phyloP scores from a whole-genome alignment of 2,888 invertebrate species.

The Drosophila trichaetosa region DNA sequence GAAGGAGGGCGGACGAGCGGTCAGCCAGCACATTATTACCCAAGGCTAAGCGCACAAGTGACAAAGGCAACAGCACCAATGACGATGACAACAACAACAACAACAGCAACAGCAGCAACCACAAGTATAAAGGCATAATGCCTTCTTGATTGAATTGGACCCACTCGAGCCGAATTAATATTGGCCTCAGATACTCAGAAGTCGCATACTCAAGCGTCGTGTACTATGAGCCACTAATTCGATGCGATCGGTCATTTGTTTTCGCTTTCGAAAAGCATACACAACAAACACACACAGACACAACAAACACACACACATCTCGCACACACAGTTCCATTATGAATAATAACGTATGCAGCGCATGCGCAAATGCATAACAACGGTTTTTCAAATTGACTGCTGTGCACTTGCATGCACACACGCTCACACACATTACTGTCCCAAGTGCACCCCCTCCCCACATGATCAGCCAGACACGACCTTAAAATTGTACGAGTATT shows the following conservation, averaged over 20 bases:
- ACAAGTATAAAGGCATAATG: constrained; percentile 60
- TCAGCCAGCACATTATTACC: constrained; percentile 46
- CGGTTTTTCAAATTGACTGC: constrained; percentile 75
- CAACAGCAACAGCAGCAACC: constrained; percentile 18
- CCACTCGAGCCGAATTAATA: constrained; percentile 73
- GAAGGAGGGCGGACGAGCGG: constrained; percentile 15
- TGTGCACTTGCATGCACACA: constrained; percentile 61
- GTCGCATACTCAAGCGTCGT: constrained; percentile 70
- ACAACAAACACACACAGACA: constrained; percentile 25
- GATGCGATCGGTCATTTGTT: constrained; percentile 61
- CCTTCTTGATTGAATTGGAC: constrained; percentile 78
- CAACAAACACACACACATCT: constrained; percentile 1
- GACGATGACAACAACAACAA: constrained; percentile 25
- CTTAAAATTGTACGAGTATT: constrained; percentile 49
- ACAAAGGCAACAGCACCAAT: constrained; percentile 57
- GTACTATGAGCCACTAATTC: constrained; percentile 56
- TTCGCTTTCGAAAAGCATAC: constrained; percentile 71
- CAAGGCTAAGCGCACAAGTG: constrained; percentile 69
- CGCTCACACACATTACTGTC: background rate
- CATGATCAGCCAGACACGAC: constrained; percentile 44
- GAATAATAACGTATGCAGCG: constrained; percentile 73
- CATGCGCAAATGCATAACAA: constrained; percentile 82
- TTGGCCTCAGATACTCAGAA: constrained; percentile 75
- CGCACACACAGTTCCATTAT: constrained; percentile 19
- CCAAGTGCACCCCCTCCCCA: constrained; percentile 6